Evolutionary conservation across 2,113 vertebrate genomes (phyloP).

Genomic region (Pangasianodon gigas): DNA sequence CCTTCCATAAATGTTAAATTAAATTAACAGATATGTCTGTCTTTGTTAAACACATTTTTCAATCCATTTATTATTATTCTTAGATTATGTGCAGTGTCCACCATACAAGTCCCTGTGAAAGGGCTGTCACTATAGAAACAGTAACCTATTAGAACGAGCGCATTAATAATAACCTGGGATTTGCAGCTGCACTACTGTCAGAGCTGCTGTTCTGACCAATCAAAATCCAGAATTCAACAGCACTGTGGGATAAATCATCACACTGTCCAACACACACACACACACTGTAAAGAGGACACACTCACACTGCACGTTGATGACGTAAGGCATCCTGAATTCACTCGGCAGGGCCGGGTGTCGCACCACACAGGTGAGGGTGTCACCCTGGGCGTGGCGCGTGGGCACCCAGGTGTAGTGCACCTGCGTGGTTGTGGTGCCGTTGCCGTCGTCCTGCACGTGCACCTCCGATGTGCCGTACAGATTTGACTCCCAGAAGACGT

Average conservation of each 20-base stretch:
- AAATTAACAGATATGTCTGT: no score
- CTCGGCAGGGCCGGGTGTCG: constrained; percentile 88
- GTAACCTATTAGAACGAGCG: not conserved
- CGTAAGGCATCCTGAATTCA: constrained; percentile 84
- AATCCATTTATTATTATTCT: not conserved
- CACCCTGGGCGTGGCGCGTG: constrained; percentile 86
- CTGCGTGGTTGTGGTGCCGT: constrained; percentile 88
- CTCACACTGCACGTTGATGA: constrained; percentile 93
- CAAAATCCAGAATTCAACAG: not conserved
- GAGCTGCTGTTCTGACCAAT: not conserved
- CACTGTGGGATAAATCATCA: not conserved
- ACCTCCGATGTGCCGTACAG: constrained; percentile 85
- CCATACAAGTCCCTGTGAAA: not conserved
- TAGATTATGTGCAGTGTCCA: not conserved
- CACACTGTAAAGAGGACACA: constrained; percentile 21
- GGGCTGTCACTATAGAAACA: not conserved
- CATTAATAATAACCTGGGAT: not conserved
- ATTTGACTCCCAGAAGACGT: constrained; percentile 89
- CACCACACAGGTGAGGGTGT: constrained; percentile 86
- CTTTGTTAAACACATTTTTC: no score
- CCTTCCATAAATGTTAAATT: no score
- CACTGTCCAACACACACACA: not conserved
- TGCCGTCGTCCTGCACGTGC: constrained; percentile 80
- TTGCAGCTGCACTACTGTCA: not conserved
- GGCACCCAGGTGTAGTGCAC: constrained; percentile 89